Evolutionary conservation across 2,797 vertebrate species (phyloP).

Genomic region (Fundulus diaphanus): DNA sequence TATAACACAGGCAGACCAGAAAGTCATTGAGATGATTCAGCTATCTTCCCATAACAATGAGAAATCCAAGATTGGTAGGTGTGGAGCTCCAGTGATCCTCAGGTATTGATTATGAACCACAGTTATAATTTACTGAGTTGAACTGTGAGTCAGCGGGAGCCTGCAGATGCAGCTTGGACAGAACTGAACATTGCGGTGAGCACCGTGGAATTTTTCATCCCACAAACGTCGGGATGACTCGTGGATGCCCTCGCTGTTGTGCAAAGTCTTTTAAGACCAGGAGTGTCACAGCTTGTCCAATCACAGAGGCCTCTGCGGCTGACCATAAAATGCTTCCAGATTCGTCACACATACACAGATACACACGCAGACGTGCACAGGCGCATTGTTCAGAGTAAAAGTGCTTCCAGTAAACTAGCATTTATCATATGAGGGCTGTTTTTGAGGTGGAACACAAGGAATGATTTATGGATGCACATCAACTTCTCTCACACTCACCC

Average conservation of each 20-base stretch:
- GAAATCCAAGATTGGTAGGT: slow-evolving; percentile 59
- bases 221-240: slow-evolving; percentile 75
- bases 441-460: slow-evolving; percentile 76
- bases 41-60: slow-evolving; percentile 39
- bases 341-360: slow-evolving; percentile 76
- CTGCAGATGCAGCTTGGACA: slow-evolving; percentile 67
- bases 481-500: slow-evolving; percentile 61
- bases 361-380: slow-evolving; percentile 62
- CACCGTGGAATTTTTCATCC: slow-evolving; percentile 70
- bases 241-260: slow-evolving; percentile 76
- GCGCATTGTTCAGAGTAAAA: slow-evolving; percentile 79
- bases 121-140: slow-evolving; percentile 64
- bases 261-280: slow-evolving; percentile 80
- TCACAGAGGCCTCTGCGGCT: slow-evolving; percentile 79
- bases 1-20: slow-evolving; percentile 38
- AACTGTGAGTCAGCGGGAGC: slow-evolving; percentile 61
- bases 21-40: slow-evolving; percentile 39
- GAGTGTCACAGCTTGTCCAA: slow-evolving; percentile 81
- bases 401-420: slow-evolving; percentile 83
- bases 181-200: slow-evolving; percentile 67
- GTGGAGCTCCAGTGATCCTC: slow-evolving; percentile 56
- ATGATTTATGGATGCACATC: slow-evolving; percentile 82
- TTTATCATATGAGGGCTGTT: slow-evolving; percentile 82
- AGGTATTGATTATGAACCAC: slow-evolving; percentile 64
- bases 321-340: slow-evolving; percentile 86